Percentiles rank a stretch among this genome's conserved stretches.
These are phyloP conservation scores for Hippotragus niger DNA, from an alignment of 2,113 vertebrate species.

Conservation along the genomic window DNA sequence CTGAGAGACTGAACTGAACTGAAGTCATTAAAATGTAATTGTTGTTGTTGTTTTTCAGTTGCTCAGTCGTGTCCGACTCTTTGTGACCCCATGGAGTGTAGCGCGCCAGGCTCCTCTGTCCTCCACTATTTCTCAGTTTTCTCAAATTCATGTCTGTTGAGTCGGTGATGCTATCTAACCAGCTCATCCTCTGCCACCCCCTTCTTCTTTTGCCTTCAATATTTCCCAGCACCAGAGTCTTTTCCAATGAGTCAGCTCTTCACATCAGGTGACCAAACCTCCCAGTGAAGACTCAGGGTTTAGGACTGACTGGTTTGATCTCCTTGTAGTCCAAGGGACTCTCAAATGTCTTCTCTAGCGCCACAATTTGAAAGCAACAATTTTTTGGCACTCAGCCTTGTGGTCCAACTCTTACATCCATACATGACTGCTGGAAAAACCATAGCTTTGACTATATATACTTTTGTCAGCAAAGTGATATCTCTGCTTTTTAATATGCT, in stretches of 20 bases:
- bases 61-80: background rate
- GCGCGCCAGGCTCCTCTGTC: rapidly evolving
- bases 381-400: background rate
- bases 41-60: background rate
- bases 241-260: background rate
- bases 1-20: background rate
- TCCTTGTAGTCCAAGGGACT: background rate
- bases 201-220: background rate
- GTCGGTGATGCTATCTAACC: background rate
- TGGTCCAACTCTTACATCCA: background rate
- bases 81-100: background rate
- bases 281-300: background rate
- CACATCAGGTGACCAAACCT: background rate
- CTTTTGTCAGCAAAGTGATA: background rate
- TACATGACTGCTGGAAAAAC: background rate
- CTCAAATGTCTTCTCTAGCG: background rate
- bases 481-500: background rate
- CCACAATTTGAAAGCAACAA: background rate
- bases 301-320: background rate
- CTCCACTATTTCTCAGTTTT: background rate
- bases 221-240: background rate
- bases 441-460: rapidly evolving
- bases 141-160: background rate
- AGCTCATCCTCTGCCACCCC: background rate
- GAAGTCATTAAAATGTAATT: background rate